A percentile compares a stretch with the other conserved stretches of the same genome.
Conservation (phyloP, 2,113 vertebrate genomes). For the Gasterosteus nipponicus region DNA sequence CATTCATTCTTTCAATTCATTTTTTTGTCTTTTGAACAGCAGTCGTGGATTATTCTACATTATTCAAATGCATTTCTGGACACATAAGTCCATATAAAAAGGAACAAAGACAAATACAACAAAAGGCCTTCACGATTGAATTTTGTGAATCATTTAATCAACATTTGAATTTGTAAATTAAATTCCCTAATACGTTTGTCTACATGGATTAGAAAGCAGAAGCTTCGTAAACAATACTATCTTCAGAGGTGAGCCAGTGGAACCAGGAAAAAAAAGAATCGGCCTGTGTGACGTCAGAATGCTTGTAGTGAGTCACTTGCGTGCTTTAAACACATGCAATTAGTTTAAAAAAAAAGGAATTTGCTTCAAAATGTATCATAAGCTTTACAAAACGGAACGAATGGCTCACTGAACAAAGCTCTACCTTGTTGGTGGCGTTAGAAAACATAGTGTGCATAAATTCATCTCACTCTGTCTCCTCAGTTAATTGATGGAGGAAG, state of each 20-base stretch:
- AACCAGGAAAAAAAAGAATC: background rate
- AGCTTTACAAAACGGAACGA: background rate
- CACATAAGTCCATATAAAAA: too few relatives aligned
- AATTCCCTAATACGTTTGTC: background rate
- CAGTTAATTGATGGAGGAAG: background rate
- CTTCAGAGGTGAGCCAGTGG: background rate
- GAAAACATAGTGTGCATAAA: too few relatives aligned
- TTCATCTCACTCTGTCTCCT: background rate
- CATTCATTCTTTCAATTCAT: background rate
- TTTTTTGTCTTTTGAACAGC: background rate
- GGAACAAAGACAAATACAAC: too few relatives aligned
- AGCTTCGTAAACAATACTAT: background rate
- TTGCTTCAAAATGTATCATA: background rate
- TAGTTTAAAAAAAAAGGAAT: conserved; percentile 15
- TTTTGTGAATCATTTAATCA: too few relatives aligned
- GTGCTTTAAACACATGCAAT: background rate
- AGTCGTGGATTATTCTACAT: background rate
- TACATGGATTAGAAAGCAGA: background rate
- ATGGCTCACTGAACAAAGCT: background rate
- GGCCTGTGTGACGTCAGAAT: background rate
- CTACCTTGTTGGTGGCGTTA: background rate
- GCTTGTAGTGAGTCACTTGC: conserved; percentile 1
- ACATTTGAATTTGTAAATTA: too few relatives aligned
- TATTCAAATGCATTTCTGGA: background rate
- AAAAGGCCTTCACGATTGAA: too few relatives aligned